A percentile compares a stretch with the other conserved stretches of the same genome.
These are phyloP conservation scores for Blera fallax DNA, from an alignment of 2,888 invertebrate species.

Conservation along the genomic window DNA sequence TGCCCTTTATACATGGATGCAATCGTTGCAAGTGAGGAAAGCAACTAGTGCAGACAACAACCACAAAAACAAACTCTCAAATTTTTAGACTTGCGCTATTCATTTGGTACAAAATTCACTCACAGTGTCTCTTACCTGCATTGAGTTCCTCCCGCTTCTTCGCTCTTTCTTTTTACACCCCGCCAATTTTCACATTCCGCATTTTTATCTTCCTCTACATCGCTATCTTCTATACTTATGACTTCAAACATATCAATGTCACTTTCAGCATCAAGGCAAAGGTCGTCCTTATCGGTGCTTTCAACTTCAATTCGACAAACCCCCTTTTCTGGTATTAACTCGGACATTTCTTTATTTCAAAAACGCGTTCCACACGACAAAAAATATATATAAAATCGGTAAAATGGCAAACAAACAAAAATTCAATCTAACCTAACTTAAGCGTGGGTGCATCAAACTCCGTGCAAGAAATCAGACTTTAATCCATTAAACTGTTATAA, in stretches of 20 bases:
- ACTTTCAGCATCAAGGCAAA: neutral
- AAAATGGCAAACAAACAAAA: neutral
- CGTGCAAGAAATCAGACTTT: neutral
- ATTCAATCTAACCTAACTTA: neutral
- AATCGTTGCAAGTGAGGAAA: too few relatives aligned
- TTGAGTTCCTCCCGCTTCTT: neutral
- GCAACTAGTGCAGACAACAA: neutral
- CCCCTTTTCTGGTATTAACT: neutral
- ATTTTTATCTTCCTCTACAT: neutral
- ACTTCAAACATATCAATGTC: neutral
- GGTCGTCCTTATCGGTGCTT: constrained; percentile 1
- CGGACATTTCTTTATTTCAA: constrained; percentile 1
- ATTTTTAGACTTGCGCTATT: neutral
- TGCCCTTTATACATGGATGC: neutral
- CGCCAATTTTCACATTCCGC: neutral
- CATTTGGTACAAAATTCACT: neutral
- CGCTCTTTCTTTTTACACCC: neutral
- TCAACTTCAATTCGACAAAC: neutral
- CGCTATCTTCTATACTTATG: neutral
- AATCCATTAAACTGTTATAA: neutral
- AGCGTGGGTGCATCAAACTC: constrained; percentile 6
- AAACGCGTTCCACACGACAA: neutral
- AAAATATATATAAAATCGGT: too few relatives aligned
- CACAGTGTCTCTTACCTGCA: neutral
- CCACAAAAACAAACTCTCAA: neutral